Conservation (phyloP, 2,113 vertebrate species). For the Colistium nudipinnis region DNA sequence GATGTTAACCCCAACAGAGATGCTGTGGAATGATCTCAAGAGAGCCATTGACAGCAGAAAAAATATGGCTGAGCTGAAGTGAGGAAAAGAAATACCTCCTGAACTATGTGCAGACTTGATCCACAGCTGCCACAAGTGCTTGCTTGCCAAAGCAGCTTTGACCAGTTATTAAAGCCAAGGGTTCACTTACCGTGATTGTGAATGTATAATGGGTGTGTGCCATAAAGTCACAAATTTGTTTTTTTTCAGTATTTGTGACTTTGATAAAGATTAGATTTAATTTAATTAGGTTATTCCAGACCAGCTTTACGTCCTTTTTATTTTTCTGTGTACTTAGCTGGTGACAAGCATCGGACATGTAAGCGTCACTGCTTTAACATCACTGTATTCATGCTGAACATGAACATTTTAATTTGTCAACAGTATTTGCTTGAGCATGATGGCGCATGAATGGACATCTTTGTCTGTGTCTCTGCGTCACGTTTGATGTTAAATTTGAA, state of each 20-base stretch:
- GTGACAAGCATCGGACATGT: neutral
- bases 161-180: neutral
- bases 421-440: constrained; percentile 10
- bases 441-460: neutral
- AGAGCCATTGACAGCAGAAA: neutral
- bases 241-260: neutral
- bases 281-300: neutral
- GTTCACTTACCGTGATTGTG: neutral
- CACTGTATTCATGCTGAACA: neutral
- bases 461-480: constrained; percentile 2
- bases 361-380: neutral
- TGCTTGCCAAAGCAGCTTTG: too few species aligned
- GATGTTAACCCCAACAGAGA: neutral
- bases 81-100: neutral
- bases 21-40: neutral
- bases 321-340: neutral
- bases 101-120: neutral
- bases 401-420: neutral
- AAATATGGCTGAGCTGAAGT: neutral
- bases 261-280: neutral
- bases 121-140: neutral
- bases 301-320: neutral
- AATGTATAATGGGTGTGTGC: neutral
- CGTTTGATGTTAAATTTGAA: constrained; percentile 24
- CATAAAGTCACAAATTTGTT: neutral